phyloP scores from a whole-genome alignment of 64 coral and sea anemone species.

The Exaiptasia diaphana region DNA sequence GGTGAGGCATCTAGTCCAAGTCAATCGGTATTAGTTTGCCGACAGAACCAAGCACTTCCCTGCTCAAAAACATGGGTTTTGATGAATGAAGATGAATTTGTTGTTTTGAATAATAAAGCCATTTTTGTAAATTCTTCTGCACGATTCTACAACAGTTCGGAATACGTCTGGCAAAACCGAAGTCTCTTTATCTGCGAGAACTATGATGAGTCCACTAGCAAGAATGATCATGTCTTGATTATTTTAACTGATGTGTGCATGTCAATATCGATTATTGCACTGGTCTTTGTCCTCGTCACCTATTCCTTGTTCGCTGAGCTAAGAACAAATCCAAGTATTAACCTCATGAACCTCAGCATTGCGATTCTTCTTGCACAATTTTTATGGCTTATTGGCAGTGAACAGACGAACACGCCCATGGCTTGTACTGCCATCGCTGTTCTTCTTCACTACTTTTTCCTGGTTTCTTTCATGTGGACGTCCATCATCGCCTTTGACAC shows the following conservation, averaged over 20 bases:
- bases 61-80: too few species aligned
- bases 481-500: slow-evolving; percentile 78
- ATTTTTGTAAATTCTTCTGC: neutral
- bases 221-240: neutral
- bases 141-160: neutral
- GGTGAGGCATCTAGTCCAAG: neutral
- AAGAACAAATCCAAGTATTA: slow-evolving; percentile 70
- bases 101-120: neutral
- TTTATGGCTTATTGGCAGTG: slow-evolving; percentile 57
- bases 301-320: slow-evolving; percentile 57
- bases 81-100: neutral
- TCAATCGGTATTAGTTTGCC: neutral
- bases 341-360: slow-evolving; percentile 79
- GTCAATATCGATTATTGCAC: slow-evolving; percentile 20
- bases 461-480: slow-evolving; percentile 71
- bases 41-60: too few species aligned
- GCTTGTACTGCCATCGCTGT: slow-evolving; percentile 62
- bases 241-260: slow-evolving; percentile 4
- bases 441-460: slow-evolving; percentile 74
- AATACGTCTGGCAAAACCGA: neutral
- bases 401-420: slow-evolving; percentile 44
- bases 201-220: neutral
- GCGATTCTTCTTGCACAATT: slow-evolving; percentile 72
- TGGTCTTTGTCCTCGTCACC: slow-evolving; percentile 8
- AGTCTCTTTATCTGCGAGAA: neutral